Base-by-base conservation (phyloP, 2,113 vertebrate genomes). In the Myrmophylax atrothorax region DNA sequence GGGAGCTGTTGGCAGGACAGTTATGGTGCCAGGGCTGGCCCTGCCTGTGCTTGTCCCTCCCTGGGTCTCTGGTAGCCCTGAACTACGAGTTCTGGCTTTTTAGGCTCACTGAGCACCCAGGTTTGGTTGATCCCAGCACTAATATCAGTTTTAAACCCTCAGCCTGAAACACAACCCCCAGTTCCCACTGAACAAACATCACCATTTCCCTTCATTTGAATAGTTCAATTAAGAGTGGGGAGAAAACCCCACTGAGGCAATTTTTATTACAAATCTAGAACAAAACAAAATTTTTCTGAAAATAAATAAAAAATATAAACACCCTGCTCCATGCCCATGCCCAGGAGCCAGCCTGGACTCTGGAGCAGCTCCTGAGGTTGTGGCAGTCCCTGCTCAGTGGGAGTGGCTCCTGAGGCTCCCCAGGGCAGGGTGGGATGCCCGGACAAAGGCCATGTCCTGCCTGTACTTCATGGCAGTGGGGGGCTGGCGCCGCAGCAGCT, bases 381-480 rank as follows among this genome's bases (percentile, higher is more conserved):
- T 18, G 42, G 4, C 26, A 64, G 89, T 20, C 50, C 26, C 59
- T 42, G 67, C 49, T 95, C 90, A 90, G 49, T 0, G 22, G 10
- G 79, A 52, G 18, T 55, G 93, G 6, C 82, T 28, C 9, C 62
- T 75, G 50, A 13, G 59, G 87, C 69, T 95, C 87, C 55, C 37
- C 87, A 78, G 64, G 58, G 75, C n/a, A 0, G 73, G 35, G 1
- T 62, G 89, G 9, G 94, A 96, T 0, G 91, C 92, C 35, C 92
- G 95, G 72, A 98, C 94, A 62, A 98, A 98, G 1, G 78, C 89
- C 95, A 93, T 88, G 85, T 98, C 98, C 72, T 81, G 97, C 86
- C 98, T 98, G 97, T 99, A 98, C 94, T 99, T 99, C 98, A 99
- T 98, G 95, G 98, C 98, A 23, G 98, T 99, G 96, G 93, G 97